Conservation (phyloP, 2,113 vertebrate genomes). For the Lophotis ruficrista region DNA sequence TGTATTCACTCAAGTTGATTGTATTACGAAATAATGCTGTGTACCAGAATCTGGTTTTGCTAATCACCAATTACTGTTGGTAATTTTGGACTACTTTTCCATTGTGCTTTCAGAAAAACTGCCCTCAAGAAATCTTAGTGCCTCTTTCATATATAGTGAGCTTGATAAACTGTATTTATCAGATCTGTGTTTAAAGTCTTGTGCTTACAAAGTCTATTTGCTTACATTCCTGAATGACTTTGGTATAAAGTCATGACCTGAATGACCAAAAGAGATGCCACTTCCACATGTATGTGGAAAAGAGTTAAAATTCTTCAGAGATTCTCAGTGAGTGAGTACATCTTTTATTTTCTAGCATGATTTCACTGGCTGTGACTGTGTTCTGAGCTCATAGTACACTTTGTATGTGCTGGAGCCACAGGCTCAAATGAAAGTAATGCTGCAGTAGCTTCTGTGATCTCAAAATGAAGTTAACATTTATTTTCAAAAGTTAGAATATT, state of each 20-base stretch:
- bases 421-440: neutral
- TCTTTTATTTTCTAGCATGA: neutral
- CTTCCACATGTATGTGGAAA: neutral
- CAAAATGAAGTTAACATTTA: neutral
- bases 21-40: neutral
- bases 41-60: neutral
- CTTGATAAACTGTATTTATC: neutral
- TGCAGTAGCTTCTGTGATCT: neutral
- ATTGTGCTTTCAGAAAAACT: neutral
- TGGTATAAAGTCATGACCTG: neutral
- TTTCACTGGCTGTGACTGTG: neutral
- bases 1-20: neutral
- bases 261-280: neutral
- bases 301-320: neutral
- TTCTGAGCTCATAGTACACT: neutral
- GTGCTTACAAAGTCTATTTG: neutral
- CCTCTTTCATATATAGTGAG: neutral
- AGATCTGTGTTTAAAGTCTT: neutral
- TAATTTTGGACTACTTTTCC: neutral
- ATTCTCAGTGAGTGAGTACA: neutral
- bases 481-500: neutral
- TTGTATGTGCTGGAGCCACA: neutral
- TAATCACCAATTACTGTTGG: neutral
- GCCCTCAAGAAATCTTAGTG: neutral
- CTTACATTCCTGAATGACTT: neutral